Percentiles rank a stretch among this genome's conserved stretches.
Conservation (phyloP, 2,113 vertebrate genomes). For the Microcebus griseorufus region DNA sequence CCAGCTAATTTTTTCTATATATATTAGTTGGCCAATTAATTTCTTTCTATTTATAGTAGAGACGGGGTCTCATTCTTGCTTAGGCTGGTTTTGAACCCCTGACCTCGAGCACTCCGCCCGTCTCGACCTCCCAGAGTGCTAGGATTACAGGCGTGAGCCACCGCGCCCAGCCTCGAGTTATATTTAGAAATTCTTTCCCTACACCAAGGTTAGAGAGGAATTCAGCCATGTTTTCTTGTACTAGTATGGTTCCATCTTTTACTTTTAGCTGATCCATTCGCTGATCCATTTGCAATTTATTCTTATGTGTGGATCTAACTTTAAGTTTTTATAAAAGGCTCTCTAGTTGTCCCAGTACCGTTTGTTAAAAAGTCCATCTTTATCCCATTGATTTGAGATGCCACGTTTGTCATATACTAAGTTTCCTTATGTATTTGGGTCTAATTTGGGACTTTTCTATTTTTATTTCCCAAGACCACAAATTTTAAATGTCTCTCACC, state of each 20-base stretch:
- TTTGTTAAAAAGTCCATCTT: neutral
- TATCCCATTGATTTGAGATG: neutral
- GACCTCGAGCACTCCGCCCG: too few relatives aligned
- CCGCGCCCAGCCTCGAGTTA: neutral
- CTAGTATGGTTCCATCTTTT: neutral
- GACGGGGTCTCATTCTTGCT: too few relatives aligned
- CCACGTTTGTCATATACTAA: neutral
- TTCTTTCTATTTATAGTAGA: too few relatives aligned
- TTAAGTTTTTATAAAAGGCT: neutral
- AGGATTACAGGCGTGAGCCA: too few relatives aligned
- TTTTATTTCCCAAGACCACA: neutral
- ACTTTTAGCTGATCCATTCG: neutral
- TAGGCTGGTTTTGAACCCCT: too few relatives aligned
- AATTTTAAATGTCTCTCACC: neutral
- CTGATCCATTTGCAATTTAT: neutral
- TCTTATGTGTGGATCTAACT: neutral
- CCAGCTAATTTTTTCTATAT: too few relatives aligned
- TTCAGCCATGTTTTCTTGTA: neutral
- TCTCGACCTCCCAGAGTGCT: too few relatives aligned
- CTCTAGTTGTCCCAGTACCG: neutral
- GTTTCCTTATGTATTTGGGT: neutral
- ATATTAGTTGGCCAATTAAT: too few relatives aligned
- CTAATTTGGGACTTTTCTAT: neutral
- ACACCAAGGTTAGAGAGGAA: neutral
- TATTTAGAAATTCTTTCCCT: neutral